Evolutionary conservation across 2,797 vertebrate species (phyloP), one percentile per base, ranked within the genome.

Genomic region (Enteromius viviparus): DNA sequence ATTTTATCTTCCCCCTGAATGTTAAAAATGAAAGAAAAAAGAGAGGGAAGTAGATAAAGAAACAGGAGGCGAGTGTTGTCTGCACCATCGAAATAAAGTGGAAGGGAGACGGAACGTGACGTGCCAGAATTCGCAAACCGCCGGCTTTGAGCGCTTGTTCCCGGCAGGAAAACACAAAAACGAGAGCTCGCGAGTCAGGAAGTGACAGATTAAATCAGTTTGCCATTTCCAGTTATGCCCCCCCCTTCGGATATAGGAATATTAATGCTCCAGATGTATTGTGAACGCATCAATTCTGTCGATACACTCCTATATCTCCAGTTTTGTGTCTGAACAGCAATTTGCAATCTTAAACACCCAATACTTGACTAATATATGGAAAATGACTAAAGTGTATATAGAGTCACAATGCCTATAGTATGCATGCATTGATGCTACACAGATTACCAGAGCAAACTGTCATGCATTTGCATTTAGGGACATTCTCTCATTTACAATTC

Each of bases 1-100:
- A 96, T 98, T 99, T 97, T 97, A 97, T 97, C 97, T 96, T 94
- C 95, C 94, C 84, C 93, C 96, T 94, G 96, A 97, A 96, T 97
- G 96, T 94, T 95, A 95, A 96, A 97, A 97, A 97, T 96, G 96
- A 96, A 96, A 95, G 96, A 80, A 85, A 81, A 95, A 94, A 95
- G 93, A 94, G 93, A 93, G 93, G 94, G 93, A 87, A 87, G 84
- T 86, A 93, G 93, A 94, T 91, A 92, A 93, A 97, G 96, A 96
- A 96, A 97, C 95, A 96, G 96, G 95, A 95, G 93, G 92, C 92
- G 91, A 95, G 93, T 93, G 95, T 90, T 94, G 93, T 95, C 93
- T 93, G 93, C 91, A 92, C 93, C 92, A 91, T 91, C 93, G 88
- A 89, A 94, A 96, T 93, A 83, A 91, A 92, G 90, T 93, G 88